A percentile compares a stretch with the other conserved stretches of the same genome.
These are phyloP conservation scores for Pseudochirops cupreus DNA, from an alignment of 2,797 vertebrate species.

Conservation along the genomic window DNA sequence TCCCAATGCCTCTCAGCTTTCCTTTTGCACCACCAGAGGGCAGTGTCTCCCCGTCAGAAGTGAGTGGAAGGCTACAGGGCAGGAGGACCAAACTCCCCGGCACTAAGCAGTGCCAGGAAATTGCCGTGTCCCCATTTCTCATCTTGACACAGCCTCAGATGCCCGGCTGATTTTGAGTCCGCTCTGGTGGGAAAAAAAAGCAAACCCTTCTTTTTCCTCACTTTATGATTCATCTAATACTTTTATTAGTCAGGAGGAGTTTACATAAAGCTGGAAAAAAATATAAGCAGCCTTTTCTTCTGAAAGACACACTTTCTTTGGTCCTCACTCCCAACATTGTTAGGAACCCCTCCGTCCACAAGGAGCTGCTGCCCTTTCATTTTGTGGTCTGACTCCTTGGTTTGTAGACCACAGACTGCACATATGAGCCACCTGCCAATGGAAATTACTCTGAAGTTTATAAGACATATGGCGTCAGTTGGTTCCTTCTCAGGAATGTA, in stretches of 20 bases:
- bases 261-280: constrained; percentile 17
- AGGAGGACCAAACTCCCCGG: neutral
- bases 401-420: constrained; percentile 9
- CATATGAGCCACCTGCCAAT: neutral
- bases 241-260: constrained; percentile 22
- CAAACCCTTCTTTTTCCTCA: neutral
- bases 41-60: constrained; percentile 74
- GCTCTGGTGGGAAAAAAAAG: neutral
- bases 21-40: constrained; percentile 79
- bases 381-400: neutral
- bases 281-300: neutral
- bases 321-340: neutral
- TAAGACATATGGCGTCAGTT: neutral
- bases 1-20: constrained; percentile 25
- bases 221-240: constrained; percentile 40
- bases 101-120: neutral
- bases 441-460: neutral
- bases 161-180: neutral
- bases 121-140: neutral
- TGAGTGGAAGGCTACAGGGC: neutral
- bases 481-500: neutral
- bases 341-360: neutral
- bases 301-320: neutral
- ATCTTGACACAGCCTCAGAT: neutral
- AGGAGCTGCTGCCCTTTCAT: neutral